These are phyloP conservation scores for Spea multiplicata DNA, from an alignment of 2,113 vertebrate genomes.

Conservation along the genomic window DNA sequence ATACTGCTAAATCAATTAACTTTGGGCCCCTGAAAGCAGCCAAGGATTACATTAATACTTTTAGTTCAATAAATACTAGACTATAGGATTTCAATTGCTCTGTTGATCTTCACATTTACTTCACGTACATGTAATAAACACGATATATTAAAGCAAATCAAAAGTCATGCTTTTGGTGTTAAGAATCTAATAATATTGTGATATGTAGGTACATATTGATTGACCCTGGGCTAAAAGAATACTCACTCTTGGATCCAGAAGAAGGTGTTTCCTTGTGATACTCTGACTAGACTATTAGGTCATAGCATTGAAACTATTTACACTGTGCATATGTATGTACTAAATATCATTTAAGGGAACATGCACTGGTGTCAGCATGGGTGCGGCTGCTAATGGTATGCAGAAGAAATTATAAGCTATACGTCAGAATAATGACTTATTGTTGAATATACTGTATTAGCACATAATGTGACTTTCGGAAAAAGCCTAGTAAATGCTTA, in stretches of 20 bases:
- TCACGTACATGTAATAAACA: too few species aligned
- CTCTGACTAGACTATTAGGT: constrained; percentile 25
- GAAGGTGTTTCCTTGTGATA: constrained; percentile 6
- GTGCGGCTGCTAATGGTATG: not conserved
- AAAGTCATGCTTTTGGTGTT: too few species aligned
- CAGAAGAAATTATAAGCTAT: not conserved
- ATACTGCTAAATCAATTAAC: too few species aligned
- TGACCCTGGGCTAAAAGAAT: too few species aligned
- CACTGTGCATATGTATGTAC: not conserved
- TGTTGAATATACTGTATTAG: not conserved
- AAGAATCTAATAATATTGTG: not conserved
- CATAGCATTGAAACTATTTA: constrained; percentile 16
- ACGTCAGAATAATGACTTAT: not conserved
- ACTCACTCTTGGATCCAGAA: not conserved
- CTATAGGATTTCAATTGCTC: too few species aligned
- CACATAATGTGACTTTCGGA: not conserved
- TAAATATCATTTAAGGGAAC: not conserved
- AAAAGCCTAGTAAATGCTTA: not conserved
- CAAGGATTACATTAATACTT: too few species aligned
- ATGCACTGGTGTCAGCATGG: not conserved
- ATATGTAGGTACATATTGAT: not conserved
- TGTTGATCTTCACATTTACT: too few species aligned
- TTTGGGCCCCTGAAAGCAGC: too few species aligned
- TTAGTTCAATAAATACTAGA: too few species aligned
- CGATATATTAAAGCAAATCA: too few species aligned